Conservation (phyloP, 2,797 vertebrate genomes). For the Acomys russatus region DNA sequence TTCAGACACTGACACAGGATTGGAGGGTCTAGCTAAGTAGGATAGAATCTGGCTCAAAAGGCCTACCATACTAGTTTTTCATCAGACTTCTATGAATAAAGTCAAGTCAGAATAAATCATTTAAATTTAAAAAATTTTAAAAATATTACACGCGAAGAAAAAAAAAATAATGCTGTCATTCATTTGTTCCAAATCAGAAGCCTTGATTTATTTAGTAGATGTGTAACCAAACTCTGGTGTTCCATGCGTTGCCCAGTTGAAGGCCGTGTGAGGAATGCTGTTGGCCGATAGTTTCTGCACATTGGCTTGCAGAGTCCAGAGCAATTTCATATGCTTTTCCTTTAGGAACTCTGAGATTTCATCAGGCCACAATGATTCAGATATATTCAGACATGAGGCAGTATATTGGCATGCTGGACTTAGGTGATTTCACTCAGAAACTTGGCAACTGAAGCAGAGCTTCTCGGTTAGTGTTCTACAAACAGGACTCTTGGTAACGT, state of each 20-base stretch:
- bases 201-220: background rate
- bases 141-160: no score
- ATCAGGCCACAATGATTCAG: background rate
- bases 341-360: slow-evolving; percentile 12
- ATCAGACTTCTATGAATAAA: slow-evolving; percentile 8
- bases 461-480: background rate
- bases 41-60: background rate
- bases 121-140: no score
- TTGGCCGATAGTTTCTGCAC: background rate
- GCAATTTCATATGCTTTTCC: slow-evolving; percentile 4
- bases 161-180: background rate
- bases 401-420: background rate
- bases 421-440: background rate
- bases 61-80: background rate
- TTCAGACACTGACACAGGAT: background rate
- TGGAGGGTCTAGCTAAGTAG: background rate
- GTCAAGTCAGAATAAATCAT: background rate
- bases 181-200: background rate
- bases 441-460: background rate
- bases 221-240: background rate
- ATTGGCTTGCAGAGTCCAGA: background rate
- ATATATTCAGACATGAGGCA: slow-evolving; percentile 3
- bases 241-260: background rate
- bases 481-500: background rate
- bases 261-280: background rate